Evolutionary conservation across 2,113 vertebrate species (phyloP).

Genomic region (Megaleporinus macrocephalus): DNA sequence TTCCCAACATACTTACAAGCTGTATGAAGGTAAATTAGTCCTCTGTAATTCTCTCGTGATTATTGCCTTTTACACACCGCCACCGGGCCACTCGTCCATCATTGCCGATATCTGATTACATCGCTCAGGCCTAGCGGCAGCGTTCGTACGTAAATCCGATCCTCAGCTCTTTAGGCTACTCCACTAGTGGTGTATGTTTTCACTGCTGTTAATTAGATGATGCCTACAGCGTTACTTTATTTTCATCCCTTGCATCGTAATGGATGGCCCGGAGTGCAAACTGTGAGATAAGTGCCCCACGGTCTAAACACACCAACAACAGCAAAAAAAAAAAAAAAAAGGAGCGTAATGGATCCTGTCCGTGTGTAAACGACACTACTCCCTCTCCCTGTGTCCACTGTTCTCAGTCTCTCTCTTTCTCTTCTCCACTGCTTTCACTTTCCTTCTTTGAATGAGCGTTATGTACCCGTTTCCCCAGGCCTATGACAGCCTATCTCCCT

Average conservation of each 20-base stretch:
- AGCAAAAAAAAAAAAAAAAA: no score
- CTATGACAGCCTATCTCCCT: neutral
- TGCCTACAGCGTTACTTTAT: neutral
- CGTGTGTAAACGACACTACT: conserved; percentile 8
- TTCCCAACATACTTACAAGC: no score
- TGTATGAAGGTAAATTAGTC: no score
- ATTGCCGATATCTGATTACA: no score
- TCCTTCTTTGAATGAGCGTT: neutral
- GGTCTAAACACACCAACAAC: neutral
- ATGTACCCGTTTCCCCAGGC: conserved; percentile 1
- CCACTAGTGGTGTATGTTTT: neutral
- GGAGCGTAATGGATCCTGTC: neutral
- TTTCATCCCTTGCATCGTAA: conserved; percentile 5
- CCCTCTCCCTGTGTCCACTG: conserved; percentile 46
- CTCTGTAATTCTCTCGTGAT: no score
- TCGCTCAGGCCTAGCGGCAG: no score
- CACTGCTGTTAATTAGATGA: neutral
- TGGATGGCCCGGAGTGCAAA: neutral
- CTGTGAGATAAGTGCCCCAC: neutral
- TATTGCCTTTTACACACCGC: no score
- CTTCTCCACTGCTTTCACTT: conserved; percentile 11
- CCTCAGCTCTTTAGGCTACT: neutral
- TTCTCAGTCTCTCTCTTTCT: conserved; percentile 27
- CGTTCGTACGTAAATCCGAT: no score
- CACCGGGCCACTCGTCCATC: no score